These are phyloP conservation scores for Rhombomys opimus DNA, from an alignment of 2,113 vertebrate genomes.

Conservation along the genomic window DNA sequence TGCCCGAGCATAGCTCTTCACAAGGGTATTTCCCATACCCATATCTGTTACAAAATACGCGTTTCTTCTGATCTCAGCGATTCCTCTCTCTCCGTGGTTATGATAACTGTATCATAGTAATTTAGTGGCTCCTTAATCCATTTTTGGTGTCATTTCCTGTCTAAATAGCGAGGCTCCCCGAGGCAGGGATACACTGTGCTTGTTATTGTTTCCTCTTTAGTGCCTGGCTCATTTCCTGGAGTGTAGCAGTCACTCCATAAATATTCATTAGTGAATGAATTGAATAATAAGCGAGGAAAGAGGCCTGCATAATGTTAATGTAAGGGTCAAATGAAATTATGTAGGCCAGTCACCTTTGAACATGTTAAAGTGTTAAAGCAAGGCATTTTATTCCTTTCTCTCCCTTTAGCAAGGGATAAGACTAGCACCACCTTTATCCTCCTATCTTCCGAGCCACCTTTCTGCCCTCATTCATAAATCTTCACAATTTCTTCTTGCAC, in stretches of 20 bases:
- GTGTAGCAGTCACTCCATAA: slow-evolving; percentile 56
- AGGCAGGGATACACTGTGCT: not conserved
- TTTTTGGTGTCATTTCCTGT: not conserved
- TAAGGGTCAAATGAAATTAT: slow-evolving; percentile 66
- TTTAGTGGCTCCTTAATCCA: not conserved
- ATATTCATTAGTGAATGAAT: slow-evolving; percentile 71
- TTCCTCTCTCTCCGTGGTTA: not conserved
- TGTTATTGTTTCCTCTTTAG: slow-evolving; percentile 14
- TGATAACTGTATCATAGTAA: not conserved
- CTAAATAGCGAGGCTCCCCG: not conserved
- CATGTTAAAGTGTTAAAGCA: slow-evolving; percentile 35
- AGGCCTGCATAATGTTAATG: slow-evolving; percentile 45
- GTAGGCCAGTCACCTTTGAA: slow-evolving; percentile 54
- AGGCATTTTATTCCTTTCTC: slow-evolving; percentile 20
- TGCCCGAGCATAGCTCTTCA: not conserved
- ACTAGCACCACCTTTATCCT: not conserved
- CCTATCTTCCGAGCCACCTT: not conserved
- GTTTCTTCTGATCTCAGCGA: not conserved
- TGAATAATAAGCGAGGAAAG: slow-evolving; percentile 59
- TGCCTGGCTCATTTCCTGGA: slow-evolving; percentile 48
- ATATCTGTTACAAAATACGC: not conserved
- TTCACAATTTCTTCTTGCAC: slow-evolving; percentile 17
- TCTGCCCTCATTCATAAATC: slow-evolving; percentile 71
- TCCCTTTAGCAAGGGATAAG: not conserved
- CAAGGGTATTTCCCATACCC: not conserved